Evolutionary conservation across 2,113 vertebrate species (phyloP), one percentile per base, ranked within the genome.

Genomic region (Elephas maximus): DNA sequence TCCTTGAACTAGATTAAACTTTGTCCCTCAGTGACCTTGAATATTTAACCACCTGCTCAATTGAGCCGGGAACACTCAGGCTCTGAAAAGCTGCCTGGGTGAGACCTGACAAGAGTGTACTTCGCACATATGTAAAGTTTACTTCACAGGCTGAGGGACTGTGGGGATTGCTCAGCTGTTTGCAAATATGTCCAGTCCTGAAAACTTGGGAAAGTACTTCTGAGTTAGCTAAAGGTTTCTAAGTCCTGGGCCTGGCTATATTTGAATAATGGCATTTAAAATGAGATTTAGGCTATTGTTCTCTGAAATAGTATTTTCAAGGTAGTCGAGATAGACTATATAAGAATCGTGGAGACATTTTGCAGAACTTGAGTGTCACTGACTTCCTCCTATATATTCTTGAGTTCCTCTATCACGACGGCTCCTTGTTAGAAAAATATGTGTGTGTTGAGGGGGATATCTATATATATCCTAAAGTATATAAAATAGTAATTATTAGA

Each of bases 41-140:
- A 67, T 97, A 95, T 97, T 96, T 96, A 96, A 85, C 80, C 84
- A 97, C 91, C 86, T 98, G 94, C 79, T 97, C 65, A 44, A 7
- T 87, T 90, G 71, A 76, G 94, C 21, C 26, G 79, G 63, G 60
- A 93, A 63, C 51, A 57, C 60, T 60, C 8, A 88, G 80, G 26
- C 84, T 92, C 65, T 65, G 41, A 26, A 85, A 95, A 62, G 4
- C 78, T 93, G 48, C 24, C 44, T 0, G 7, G 18, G 8, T 77
- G 74, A 77, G 83, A 45, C 33, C 63, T 80, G 60, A 48, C 6
- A 57, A 77, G 63, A 33, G 30, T 74, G 21, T 33, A 6, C 44
- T 30, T 86, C 48, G 30, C 6, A 85, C 20, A 73, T 88, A 51
- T 79, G 57, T 91, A 86, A 97, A 97, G 83, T 90, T 98, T 85